Evolutionary conservation across 2,888 invertebrate genomes (phyloP).

Genomic region (Temnothorax ravouxi): DNA sequence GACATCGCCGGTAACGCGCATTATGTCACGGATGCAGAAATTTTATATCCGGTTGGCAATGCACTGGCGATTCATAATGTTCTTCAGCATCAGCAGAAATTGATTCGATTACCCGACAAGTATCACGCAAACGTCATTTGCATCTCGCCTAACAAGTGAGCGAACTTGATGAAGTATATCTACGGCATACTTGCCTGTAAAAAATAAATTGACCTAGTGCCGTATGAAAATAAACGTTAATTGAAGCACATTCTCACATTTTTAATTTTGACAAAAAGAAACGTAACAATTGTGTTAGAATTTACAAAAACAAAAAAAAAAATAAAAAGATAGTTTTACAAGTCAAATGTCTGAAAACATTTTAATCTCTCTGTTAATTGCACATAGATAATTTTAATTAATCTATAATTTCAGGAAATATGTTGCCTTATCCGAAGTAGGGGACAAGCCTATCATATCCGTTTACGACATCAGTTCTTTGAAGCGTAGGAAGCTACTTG

Average conservation of each 20-base stretch:
- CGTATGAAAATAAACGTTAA: not conserved
- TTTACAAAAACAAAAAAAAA: not conserved
- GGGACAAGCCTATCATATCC: conserved; percentile 90
- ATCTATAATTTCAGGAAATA: conserved; percentile 86
- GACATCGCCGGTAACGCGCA: conserved; percentile 91
- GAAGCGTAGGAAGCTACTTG: conserved; percentile 90
- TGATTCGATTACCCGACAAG: conserved; percentile 90
- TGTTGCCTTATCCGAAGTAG: conserved; percentile 89
- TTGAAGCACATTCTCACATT: not conserved
- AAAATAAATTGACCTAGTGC: not conserved
- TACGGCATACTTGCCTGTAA: not conserved
- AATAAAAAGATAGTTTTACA: not conserved
- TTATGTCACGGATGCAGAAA: conserved; percentile 91
- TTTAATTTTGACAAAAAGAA: not conserved
- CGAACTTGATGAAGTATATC: conserved; percentile 30
- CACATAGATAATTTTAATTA: conserved; percentile 29
- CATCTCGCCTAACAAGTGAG: conserved; percentile 91
- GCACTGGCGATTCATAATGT: conserved; percentile 92
- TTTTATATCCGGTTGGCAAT: conserved; percentile 93
- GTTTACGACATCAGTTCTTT: conserved; percentile 91
- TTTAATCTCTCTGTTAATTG: not conserved
- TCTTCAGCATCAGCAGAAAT: conserved; percentile 91
- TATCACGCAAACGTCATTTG: conserved; percentile 89
- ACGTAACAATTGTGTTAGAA: not conserved
- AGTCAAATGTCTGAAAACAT: not conserved